Base-by-base conservation (phyloP, 1,140 invertebrate species). In the Drosophila nasuta region DNA sequence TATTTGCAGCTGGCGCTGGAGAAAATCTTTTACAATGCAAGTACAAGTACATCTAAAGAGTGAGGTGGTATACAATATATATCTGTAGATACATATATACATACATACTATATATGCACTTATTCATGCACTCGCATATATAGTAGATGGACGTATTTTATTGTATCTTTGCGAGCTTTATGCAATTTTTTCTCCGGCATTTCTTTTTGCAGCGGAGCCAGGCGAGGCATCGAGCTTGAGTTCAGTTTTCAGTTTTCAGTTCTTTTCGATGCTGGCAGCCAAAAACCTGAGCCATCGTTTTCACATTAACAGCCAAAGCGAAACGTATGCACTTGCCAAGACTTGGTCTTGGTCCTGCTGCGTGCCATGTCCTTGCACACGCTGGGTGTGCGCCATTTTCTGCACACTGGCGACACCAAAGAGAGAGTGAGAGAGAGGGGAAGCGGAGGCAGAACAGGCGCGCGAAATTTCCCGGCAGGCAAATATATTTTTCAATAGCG, bases 401-500 rank as follows among this genome's bases (percentile, higher is more conserved):
- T 41, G 67, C 67, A 71, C 35, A 71, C 17, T 41, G 13, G 38
- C 57, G 57, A 59, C 38, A 59, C 3, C 20, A 25, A 2, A 25
- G 20, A 25, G 20, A 25, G 3, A 20, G n/a, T 33, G 41, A 30
- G 46, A 46, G 43, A 49, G 52, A 13, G 15, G 8, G 41, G 15
- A 20, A 51, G 60, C 15, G 13, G 38, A 38, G 46, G 45, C 46
- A 71, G 58, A 54, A 75, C 78, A 59, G 54, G 81, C 79, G 81
- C 79, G 72, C 81, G 82, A 78, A 89, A 89, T 89, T 89, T 89
- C 85, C 85, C 85, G 89, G 79, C 85, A 89, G 85, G 85, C 86
- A 89, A 89, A 89, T 89, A 89, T 89, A 89, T 89, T 89, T 89
- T 89, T 89, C 85, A 89, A 89, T 89, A 89, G 85, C 86, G 85